Evolutionary conservation across 2,888 invertebrate genomes (phyloP), one percentile per base, ranked within the genome.

Genomic region (Venusia cambrica): DNA sequence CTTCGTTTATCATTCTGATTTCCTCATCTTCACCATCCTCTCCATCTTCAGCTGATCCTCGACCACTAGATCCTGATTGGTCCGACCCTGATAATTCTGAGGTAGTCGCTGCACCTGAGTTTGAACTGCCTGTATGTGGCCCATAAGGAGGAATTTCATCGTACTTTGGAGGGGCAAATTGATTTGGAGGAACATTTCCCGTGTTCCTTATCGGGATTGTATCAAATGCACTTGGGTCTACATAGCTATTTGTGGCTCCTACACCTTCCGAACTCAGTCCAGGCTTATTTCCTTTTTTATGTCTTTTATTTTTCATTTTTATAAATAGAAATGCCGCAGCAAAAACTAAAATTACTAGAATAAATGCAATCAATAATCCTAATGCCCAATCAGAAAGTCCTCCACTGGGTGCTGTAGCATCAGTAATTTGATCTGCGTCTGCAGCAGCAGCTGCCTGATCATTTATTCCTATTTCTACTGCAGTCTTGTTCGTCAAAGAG

Each of bases 1-100:
- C 95, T 73, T 98, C 97, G 68, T 97, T 97, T 48, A 98, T 98
- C 97, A 97, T 98, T 52, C 97, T 89, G 30, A 98, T 97, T 75
- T 98, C 98, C 73, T 98, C 98, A 66, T 98, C 98, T 58, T 97
- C 97, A 1, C 94, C 95, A 62, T 95, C 95, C 52, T 94, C 95
- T 0, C 94, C 95, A 53, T 97, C 97, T 77, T 98, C 98, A 1
- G 97, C 98, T 0, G 98, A 98, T 0, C 98, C 98, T 22, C 98
- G 89, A 2, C 98, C 98, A 65, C 97, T 97, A 0, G 97, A 97
- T 0, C 97, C 97, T 0, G 97, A 97, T 58, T 97, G 97, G 49
- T 97, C 97, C 14, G 97, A 97, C 1, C 96, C 97, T 0, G 97
- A 97, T 3, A 97, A 81, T 66, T 97, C 97, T 0, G 97, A 97